Percentiles rank a stretch among this genome's conserved stretches.
Conservation (phyloP, 2,113 vertebrate genomes). For the Neotragus moschatus region DNA sequence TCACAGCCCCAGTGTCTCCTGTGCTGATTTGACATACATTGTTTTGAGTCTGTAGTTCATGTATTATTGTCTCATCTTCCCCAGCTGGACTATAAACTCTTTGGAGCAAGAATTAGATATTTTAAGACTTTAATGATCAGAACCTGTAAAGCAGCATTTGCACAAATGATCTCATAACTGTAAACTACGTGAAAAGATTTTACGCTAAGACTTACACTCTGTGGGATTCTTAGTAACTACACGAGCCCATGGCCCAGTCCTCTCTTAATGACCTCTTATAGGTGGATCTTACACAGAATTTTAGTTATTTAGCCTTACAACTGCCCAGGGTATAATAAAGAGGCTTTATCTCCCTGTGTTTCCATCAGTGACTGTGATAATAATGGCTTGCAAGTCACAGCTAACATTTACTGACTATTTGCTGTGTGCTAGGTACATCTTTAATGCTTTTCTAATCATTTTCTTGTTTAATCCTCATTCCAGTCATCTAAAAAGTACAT, state of each 20-base stretch:
- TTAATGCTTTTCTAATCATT: background rate
- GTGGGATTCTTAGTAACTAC: background rate
- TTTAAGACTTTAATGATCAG: background rate
- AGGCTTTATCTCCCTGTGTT: background rate
- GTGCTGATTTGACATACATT: background rate
- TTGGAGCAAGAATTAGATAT: background rate
- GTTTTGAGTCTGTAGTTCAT: background rate
- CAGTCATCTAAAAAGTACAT: background rate
- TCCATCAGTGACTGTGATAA: slow-evolving; percentile 12
- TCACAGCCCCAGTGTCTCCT: background rate
- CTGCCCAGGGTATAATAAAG: slow-evolving; percentile 46
- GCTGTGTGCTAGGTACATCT: background rate
- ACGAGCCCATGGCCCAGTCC: background rate
- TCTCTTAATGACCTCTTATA: slow-evolving; percentile 22
- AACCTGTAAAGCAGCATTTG: background rate
- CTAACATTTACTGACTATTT: slow-evolving; percentile 17
- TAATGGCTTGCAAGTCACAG: slow-evolving; percentile 8
- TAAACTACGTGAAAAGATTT: background rate
- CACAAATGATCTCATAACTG: background rate
- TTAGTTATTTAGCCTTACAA: slow-evolving; percentile 40
- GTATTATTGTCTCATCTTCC: background rate
- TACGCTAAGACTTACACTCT: background rate
- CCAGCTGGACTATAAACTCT: background rate
- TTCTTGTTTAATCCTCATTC: background rate
- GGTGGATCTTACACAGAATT: slow-evolving; percentile 3